Conservation (phyloP, 2,888 invertebrate genomes). For the Thyatira batis region DNA sequence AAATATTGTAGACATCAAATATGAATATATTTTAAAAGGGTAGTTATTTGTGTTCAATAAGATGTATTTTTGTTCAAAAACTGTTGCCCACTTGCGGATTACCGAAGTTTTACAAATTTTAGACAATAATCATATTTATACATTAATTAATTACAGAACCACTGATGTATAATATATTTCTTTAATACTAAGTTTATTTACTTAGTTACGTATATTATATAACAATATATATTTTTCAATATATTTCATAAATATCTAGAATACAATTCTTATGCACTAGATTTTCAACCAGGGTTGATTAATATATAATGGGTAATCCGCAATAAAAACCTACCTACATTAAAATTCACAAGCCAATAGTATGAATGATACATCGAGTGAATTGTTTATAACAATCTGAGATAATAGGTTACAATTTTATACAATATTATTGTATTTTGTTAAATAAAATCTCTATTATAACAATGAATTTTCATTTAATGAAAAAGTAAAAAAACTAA, state of each 20-base stretch:
- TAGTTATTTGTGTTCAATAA: not conserved
- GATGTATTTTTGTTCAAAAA: not conserved
- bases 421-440: conserved; percentile 47
- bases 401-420: conserved; percentile 53
- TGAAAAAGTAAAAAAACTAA: not conserved
- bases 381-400: conserved; percentile 33
- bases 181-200: no score
- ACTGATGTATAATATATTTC: no score
- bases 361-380: not conserved
- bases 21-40: not conserved
- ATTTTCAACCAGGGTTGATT: not conserved
- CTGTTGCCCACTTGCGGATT: not conserved
- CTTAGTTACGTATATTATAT: no score
- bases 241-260: no score
- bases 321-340: not conserved
- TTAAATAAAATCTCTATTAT: conserved; percentile 37
- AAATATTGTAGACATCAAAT: not conserved
- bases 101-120: not conserved
- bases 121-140: not conserved
- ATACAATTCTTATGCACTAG: not conserved
- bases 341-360: not conserved
- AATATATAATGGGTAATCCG: not conserved
- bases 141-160: not conserved
- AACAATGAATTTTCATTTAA: conserved; percentile 24
- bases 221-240: no score